Base-by-base conservation (phyloP, 2,888 invertebrate genomes). In the Dyspetes luteomarginatus region DNA sequence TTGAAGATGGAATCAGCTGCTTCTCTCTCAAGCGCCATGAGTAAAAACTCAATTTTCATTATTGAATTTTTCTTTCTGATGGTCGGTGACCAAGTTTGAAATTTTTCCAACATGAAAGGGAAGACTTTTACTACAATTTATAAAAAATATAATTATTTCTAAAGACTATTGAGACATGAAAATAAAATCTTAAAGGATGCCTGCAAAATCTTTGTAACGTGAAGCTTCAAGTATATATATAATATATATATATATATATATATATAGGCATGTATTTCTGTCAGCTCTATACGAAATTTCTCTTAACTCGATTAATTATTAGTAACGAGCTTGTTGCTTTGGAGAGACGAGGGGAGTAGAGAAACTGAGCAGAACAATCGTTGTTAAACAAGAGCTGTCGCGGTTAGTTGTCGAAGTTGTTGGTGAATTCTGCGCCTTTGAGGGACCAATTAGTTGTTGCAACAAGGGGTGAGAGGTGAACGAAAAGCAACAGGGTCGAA, bases 221-320 rank as follows among this genome's bases (percentile, higher is more conserved):
- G 12, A 12, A 12, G 36, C 36, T 9, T 12, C 9, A 12, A 36
- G 36, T 36, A n/a, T n/a, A n/a, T n/a, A n/a, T n/a, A n/a, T n/a
- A n/a, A n/a, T n/a, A n/a, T n/a, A n/a, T n/a, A n/a, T n/a, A n/a
- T n/a, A n/a, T n/a, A n/a, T n/a, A n/a, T n/a, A n/a, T n/a, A n/a
- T n/a, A n/a, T n/a, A n/a, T n/a, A 36, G 36, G 12, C 58, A 30
- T 17, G 58, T 58, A n/a, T 56, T 69, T 17, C 43, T 22, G 26
- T 15, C 17, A 3, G 43, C 50, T 73, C 56, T 62, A n/a, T n/a
- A 26, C 76, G 36, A 62, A 82, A 84, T 82, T 85, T 85, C 65
- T 69, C 80, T 73, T 81, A 85, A 87, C 84, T 86, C 82, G 83
- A 84, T 85, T 88, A 87, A 87, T 87, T 86, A 86, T 85, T 81